A percentile compares a stretch with the other conserved stretches of the same genome.
phyloP scores from a whole-genome alignment of 2,797 vertebrate species.

The Pseudomugil gertrudae region DNA sequence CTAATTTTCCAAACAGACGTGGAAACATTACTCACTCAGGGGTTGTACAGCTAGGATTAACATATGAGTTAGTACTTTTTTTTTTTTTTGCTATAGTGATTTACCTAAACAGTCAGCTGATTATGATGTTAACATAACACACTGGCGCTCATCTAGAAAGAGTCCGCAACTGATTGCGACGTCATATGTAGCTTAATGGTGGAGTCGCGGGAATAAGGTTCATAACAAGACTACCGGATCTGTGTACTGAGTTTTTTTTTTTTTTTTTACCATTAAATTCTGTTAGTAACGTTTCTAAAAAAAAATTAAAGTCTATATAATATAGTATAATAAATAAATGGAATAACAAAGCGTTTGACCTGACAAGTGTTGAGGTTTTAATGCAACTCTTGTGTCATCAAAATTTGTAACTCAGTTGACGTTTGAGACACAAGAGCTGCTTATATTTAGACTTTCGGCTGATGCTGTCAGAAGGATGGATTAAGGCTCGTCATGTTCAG shows the following conservation, averaged over 20 bases:
- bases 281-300: not conserved
- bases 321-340: no score
- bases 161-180: not conserved
- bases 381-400: constrained; percentile 8
- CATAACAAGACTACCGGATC: not conserved
- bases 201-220: not conserved
- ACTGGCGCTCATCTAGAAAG: not conserved
- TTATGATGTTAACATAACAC: not conserved
- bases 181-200: not conserved
- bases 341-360: constrained; percentile 7
- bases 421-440: constrained; percentile 24
- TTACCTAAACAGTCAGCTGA: not conserved
- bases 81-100: no score
- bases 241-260: not conserved
- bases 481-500: constrained; percentile 49
- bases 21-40: no score
- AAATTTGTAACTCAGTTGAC: constrained; percentile 52
- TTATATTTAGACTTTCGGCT: constrained; percentile 62
- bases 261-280: no score
- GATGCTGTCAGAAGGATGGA: constrained; percentile 43
- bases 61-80: no score
- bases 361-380: constrained; percentile 52
- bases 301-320: no score
- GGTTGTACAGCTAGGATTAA: no score
- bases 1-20: constrained; percentile 11